A percentile compares a stretch with the other conserved stretches of the same genome.
phyloP scores from a whole-genome alignment of 2,113 vertebrate species.

The Paraplagusia blochii region DNA sequence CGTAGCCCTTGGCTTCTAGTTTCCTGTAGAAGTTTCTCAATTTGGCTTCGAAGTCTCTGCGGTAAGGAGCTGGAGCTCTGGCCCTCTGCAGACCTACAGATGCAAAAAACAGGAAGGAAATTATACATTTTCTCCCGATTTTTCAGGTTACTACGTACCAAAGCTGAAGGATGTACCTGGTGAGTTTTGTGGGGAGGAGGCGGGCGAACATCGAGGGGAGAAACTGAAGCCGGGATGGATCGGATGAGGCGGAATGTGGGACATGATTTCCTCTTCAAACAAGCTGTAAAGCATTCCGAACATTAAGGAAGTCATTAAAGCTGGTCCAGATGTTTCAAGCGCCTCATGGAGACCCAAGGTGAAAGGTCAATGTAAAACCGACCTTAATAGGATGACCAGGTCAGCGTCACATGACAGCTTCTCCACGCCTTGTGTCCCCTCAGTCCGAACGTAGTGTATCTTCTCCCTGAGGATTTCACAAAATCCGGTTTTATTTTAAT shows the following conservation, averaged over 20 bases:
- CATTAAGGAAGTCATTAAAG: neutral
- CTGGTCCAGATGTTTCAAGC: neutral
- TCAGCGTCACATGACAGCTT: constrained; percentile 97
- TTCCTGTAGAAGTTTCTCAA: constrained; percentile 98
- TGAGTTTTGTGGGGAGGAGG: constrained; percentile 93
- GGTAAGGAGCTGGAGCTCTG: constrained; percentile 94
- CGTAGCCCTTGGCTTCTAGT: constrained; percentile 96
- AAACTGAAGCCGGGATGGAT: constrained; percentile 91
- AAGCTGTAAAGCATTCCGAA: constrained; percentile 73
- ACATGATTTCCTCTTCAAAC: constrained; percentile 99
- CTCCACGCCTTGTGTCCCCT: constrained; percentile 91
- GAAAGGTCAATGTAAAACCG: constrained; percentile 6
- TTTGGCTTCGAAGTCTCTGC: constrained; percentile 98
- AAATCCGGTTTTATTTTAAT: neutral
- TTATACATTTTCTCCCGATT: too few species aligned
- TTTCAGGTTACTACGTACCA: neutral
- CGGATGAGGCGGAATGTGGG: constrained; percentile 85
- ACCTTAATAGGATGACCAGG: constrained; percentile 97
- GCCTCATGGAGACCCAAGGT: neutral
- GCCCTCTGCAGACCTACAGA: constrained; percentile 87
- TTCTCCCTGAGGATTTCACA: constrained; percentile 83
- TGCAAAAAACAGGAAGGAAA: neutral
- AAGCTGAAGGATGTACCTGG: constrained; percentile 78
- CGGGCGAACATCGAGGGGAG: constrained; percentile 94
- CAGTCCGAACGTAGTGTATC: constrained; percentile 95